These are phyloP conservation scores for Cynodonichthys magdalenae DNA, from an alignment of 2,797 vertebrate genomes.

Conservation along the genomic window DNA sequence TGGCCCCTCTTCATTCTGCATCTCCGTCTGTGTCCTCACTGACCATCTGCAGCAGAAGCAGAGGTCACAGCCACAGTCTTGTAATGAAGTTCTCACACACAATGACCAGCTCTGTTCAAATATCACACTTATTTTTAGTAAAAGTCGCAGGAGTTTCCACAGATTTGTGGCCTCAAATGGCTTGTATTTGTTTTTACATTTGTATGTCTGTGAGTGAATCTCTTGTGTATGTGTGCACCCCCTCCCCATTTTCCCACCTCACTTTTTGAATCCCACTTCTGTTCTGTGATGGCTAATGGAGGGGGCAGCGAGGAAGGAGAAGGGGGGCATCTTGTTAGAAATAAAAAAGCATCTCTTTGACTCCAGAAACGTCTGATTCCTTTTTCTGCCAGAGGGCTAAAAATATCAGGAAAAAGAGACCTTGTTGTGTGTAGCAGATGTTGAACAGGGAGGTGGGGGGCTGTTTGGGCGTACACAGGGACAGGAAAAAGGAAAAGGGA, in stretches of 20 bases:
- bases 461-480: constrained; percentile 26
- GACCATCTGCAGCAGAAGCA: constrained; percentile 56
- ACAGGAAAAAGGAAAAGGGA: constrained; percentile 41
- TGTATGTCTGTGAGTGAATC: constrained; percentile 43
- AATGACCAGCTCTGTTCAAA: constrained; percentile 69
- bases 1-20: neutral
- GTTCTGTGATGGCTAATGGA: constrained; percentile 67
- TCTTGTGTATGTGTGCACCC: constrained; percentile 34
- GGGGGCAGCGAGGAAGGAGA: neutral
- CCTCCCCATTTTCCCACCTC: constrained; percentile 13
- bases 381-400: constrained; percentile 64
- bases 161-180: constrained; percentile 20
- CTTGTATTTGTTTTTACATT: constrained; percentile 55
- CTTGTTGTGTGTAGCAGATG: constrained; percentile 77
- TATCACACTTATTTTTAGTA: constrained; percentile 68
- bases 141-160: constrained; percentile 45
- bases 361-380: constrained; percentile 48
- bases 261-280: constrained; percentile 74
- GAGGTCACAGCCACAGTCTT: constrained; percentile 42
- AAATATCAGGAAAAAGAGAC: constrained; percentile 75
- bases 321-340: constrained; percentile 64
- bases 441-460: constrained; percentile 37
- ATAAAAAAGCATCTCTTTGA: constrained; percentile 81
- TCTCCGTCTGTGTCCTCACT: constrained; percentile 11
- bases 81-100: constrained; percentile 46